These are phyloP conservation scores for Drosophila macrothrix DNA, from an alignment of 2,888 invertebrate genomes.

Conservation along the genomic window DNA sequence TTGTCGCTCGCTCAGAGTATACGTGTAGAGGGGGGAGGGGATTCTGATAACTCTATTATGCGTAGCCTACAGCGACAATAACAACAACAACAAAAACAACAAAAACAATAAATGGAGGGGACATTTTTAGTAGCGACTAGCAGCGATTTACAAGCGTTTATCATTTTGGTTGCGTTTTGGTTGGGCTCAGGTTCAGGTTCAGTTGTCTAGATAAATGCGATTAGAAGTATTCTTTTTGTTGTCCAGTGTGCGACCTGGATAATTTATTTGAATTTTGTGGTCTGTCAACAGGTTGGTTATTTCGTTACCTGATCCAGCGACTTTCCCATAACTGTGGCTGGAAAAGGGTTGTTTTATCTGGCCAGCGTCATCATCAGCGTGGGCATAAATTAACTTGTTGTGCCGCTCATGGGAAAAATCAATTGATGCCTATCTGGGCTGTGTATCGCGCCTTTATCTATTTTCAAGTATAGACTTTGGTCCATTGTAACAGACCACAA, in stretches of 20 bases:
- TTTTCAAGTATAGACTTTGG: conserved; percentile 32
- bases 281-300: conserved; percentile 73
- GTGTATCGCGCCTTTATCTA: conserved; percentile 43
- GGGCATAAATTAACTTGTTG: conserved; percentile 81
- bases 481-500: conserved; percentile 57
- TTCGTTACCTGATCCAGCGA: conserved; percentile 52
- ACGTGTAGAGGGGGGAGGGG: background rate
- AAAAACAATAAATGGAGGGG: background rate
- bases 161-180: conserved; percentile 50
- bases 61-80: conserved; percentile 20
- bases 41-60: conserved; percentile 73
- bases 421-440: conserved; percentile 50
- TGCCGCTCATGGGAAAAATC: conserved; percentile 63
- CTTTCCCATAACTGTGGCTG: conserved; percentile 31
- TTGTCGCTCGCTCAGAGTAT: conserved; percentile 15
- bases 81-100: conserved; percentile 8
- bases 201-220: conserved; percentile 69
- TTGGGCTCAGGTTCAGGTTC: conserved; percentile 13
- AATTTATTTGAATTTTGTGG: conserved; percentile 61
- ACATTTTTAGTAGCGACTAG: conserved; percentile 74
- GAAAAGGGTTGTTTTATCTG: conserved; percentile 69
- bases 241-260: conserved; percentile 8
- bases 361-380: conserved; percentile 49
- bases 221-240: conserved; percentile 53
- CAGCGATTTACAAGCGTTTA: conserved; percentile 74